Evolutionary conservation across 1,140 invertebrate genomes (phyloP).

Genomic region (Monochamus saltuarius): DNA sequence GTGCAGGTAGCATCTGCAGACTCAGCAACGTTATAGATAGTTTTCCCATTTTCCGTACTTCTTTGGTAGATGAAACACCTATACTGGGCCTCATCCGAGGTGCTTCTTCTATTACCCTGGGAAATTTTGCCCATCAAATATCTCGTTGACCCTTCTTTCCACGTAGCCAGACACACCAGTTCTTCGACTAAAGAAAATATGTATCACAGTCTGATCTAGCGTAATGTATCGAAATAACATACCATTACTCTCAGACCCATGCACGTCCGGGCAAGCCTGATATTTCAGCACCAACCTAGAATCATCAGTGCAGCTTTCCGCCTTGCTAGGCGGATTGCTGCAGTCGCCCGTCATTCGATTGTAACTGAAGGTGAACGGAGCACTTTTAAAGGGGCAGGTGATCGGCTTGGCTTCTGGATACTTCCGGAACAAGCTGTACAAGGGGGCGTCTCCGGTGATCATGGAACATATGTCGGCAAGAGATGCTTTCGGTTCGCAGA

Average conservation of each 20-base stretch:
- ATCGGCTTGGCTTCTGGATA: constrained; percentile 63
- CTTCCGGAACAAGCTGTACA: constrained; percentile 75
- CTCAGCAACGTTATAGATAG: constrained; percentile 68
- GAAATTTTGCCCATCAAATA: constrained; percentile 74
- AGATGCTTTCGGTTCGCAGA: constrained; percentile 57
- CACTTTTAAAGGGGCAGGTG: constrained; percentile 70
- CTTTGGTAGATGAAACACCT: constrained; percentile 69
- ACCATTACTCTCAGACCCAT: constrained; percentile 70
- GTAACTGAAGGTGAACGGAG: constrained; percentile 80
- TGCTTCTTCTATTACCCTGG: constrained; percentile 54
- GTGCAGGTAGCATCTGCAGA: constrained; percentile 81
- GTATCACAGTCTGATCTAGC: not conserved
- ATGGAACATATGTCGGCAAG: constrained; percentile 63
- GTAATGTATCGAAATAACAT: constrained; percentile 30
- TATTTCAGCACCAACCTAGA: constrained; percentile 76
- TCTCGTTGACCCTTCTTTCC: constrained; percentile 81
- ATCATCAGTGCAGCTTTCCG: constrained; percentile 81
- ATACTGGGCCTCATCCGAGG: constrained; percentile 62
- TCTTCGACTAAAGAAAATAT: constrained; percentile 68
- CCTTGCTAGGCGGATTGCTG: constrained; percentile 70
- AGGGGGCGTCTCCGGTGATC: constrained; percentile 69
- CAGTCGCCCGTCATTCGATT: constrained; percentile 73
- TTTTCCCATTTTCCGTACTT: constrained; percentile 48
- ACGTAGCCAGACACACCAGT: constrained; percentile 76
- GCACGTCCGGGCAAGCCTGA: constrained; percentile 82